phyloP scores from a whole-genome alignment of 2,113 vertebrate species.

The Microcebus jonahi region DNA sequence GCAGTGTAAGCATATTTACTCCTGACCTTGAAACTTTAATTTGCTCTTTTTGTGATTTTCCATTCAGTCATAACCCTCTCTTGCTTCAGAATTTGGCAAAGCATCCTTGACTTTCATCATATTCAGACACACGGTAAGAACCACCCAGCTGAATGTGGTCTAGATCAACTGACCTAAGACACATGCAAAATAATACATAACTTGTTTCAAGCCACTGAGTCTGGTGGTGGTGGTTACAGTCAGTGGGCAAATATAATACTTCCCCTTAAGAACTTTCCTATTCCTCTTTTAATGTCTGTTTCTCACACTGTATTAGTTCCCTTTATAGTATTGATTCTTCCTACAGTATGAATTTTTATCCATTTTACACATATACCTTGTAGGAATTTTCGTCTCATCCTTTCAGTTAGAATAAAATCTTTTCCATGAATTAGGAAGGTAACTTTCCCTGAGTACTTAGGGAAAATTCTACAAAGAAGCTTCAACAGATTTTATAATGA shows the following conservation, averaged over 20 bases:
- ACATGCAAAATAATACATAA: background rate
- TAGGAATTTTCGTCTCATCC: background rate
- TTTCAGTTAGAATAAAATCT: background rate
- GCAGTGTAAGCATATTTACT: background rate
- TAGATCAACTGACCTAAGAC: background rate
- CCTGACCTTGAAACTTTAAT: background rate
- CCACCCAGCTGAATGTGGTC: background rate
- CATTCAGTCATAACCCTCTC: constrained; percentile 1
- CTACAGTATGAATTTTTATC: background rate
- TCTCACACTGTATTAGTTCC: constrained; percentile 47
- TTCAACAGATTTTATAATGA: background rate
- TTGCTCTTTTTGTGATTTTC: background rate
- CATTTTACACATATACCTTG: background rate
- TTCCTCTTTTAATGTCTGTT: constrained; percentile 53
- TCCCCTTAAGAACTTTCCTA: constrained; percentile 19
- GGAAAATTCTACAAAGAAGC: background rate
- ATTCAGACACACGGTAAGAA: background rate
- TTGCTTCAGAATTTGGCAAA: constrained; percentile 15
- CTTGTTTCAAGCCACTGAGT: background rate
- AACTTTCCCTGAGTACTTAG: background rate
- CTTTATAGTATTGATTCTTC: background rate
- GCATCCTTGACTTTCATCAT: constrained; percentile 3
- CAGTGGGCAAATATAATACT: background rate
- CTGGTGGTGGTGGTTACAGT: background rate
- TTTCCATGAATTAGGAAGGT: constrained; percentile 16